Conservation (phyloP, 1,140 invertebrate species). For the Cyrtorhinus lividipennis region DNA sequence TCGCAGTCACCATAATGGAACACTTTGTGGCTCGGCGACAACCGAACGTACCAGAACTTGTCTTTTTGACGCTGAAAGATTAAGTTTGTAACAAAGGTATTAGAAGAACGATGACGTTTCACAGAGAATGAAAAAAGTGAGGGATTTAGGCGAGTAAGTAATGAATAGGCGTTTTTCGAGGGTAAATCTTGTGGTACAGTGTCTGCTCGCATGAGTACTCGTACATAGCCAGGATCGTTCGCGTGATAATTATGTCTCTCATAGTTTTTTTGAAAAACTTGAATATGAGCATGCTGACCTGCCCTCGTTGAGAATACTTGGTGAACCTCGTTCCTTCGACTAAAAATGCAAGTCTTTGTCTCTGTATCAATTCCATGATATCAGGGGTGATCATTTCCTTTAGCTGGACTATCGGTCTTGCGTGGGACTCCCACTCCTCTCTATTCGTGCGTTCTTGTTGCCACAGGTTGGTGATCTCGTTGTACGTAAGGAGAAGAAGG, state of each 20-base stretch:
- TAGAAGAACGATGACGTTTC: no score
- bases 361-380: constrained; percentile 76
- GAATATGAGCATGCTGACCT: constrained; percentile 33
- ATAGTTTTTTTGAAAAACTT: no score
- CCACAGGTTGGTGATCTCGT: constrained; percentile 80
- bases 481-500: constrained; percentile 70
- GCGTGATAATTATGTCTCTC: no score
- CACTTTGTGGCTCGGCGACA: constrained; percentile 88
- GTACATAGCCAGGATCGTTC: no score
- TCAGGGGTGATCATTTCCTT: constrained; percentile 84
- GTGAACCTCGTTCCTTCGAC: constrained; percentile 85
- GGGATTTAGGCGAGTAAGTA: no score
- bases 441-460: constrained; percentile 74
- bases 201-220: no score
- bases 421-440: constrained; percentile 87
- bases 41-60: constrained; percentile 86
- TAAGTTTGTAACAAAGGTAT: no score
- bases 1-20: constrained; percentile 93
- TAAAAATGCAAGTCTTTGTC: constrained; percentile 75
- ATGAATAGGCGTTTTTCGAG: no score
- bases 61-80: constrained; percentile 65
- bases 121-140: no score
- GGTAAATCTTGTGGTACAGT: no score
- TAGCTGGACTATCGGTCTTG: constrained; percentile 73
- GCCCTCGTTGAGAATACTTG: constrained; percentile 69